A percentile compares a stretch with the other conserved stretches of the same genome.
These are phyloP conservation scores for Hirtodrosophila histrioides DNA, from an alignment of 2,888 invertebrate species.

Conservation along the genomic window DNA sequence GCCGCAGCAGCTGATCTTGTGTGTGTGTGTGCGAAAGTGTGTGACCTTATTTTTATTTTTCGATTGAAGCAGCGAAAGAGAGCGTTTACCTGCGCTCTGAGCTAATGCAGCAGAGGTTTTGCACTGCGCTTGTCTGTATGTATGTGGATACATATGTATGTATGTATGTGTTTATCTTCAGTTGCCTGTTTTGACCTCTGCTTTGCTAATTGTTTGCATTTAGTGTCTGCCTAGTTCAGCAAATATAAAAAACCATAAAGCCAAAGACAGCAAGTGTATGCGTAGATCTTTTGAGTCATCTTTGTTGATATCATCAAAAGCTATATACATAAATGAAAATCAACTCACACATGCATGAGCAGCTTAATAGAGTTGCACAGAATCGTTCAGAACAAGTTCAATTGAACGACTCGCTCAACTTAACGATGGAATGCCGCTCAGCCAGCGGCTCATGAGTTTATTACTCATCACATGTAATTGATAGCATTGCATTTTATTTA, in stretches of 20 bases:
- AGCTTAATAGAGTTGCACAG: too few species aligned
- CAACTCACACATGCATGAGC: not conserved
- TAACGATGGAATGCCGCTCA: too few species aligned
- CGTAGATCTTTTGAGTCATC: conserved; percentile 2
- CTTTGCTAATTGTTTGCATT: conserved; percentile 19
- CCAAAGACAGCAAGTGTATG: conserved; percentile 2
- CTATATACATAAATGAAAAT: not conserved
- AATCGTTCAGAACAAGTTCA: too few species aligned
- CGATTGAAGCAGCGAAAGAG: conserved; percentile 7
- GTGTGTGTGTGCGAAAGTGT: not conserved
- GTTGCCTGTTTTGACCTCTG: conserved; percentile 13
- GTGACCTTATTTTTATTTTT: conserved; percentile 8
- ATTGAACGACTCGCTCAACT: too few species aligned
- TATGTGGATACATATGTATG: not conserved
- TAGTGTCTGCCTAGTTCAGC: too few species aligned
- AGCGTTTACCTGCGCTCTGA: conserved; percentile 3
- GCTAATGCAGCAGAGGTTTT: conserved; percentile 26
- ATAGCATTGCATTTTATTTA: conserved; percentile 31
- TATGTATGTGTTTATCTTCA: conserved; percentile 2
- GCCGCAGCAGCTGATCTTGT: conserved; percentile 45
- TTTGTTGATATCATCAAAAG: not conserved
- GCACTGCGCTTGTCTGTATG: not conserved
- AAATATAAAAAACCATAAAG: not conserved
- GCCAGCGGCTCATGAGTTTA: not conserved
- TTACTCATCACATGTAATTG: conserved; percentile 34